Conservation (phyloP, 2,113 vertebrate species). For the Chrysochloris asiatica region DNA sequence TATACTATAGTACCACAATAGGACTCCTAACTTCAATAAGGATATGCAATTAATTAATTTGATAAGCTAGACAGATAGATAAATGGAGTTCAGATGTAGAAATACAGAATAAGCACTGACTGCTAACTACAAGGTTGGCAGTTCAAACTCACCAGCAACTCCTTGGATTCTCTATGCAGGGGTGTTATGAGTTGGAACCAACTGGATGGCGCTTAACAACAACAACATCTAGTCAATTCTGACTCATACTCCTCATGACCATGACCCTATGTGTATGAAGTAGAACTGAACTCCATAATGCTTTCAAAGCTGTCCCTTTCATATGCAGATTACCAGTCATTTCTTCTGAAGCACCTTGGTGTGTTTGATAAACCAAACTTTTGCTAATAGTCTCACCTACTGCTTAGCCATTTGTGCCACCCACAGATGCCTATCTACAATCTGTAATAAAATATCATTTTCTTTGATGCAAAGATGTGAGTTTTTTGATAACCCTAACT, state of each 20-base stretch:
- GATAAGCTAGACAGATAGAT: not conserved
- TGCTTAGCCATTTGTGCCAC: not conserved
- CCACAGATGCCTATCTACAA: not conserved
- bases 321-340: not conserved
- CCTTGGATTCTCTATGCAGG: too few species aligned
- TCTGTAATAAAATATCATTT: not conserved
- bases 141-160: too few species aligned
- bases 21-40: not conserved
- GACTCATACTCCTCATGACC: too few species aligned
- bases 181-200: too few species aligned
- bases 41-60: not conserved
- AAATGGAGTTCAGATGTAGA: too few species aligned
- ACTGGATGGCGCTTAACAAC: too few species aligned
- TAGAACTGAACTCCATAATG: not conserved
- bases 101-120: too few species aligned
- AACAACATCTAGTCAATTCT: too few species aligned
- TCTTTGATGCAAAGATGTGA: not conserved
- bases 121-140: too few species aligned
- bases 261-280: not conserved
- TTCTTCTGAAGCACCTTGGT: not conserved
- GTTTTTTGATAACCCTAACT: not conserved
- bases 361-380: not conserved
- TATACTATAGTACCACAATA: too few species aligned
- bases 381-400: not conserved
- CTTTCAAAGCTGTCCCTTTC: not conserved